Evolutionary conservation across 2,888 invertebrate species (phyloP).

Genomic region (Agrochola circellaris): DNA sequence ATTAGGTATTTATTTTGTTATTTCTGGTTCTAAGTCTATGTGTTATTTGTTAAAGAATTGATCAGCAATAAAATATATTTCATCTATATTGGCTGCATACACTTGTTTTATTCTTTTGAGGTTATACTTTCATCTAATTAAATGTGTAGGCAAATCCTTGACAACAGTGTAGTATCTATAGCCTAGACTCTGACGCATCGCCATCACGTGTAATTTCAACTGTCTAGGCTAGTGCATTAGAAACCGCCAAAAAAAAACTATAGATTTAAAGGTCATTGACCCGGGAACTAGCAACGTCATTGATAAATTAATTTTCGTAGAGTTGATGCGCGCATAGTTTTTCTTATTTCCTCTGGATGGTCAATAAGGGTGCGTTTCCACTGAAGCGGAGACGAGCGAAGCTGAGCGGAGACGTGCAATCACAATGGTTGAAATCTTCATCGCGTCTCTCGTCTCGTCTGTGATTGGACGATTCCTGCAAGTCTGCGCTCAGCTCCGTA

Average conservation of each 20-base stretch:
- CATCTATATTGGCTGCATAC: conserved; percentile 80
- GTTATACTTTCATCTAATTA: conserved; percentile 16
- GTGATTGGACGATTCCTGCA: too few species aligned
- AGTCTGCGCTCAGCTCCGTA: too few species aligned
- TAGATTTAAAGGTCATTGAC: conserved; percentile 42
- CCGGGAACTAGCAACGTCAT: conserved; percentile 37
- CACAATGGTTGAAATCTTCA: too few species aligned
- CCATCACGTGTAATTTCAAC: neutral
- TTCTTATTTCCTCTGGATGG: conserved; percentile 47
- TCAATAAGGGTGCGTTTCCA: too few species aligned
- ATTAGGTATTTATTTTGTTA: conserved; percentile 90
- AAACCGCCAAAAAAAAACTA: conserved; percentile 26
- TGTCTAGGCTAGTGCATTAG: conserved; percentile 32
- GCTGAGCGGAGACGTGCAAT: too few species aligned
- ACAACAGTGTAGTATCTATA: neutral
- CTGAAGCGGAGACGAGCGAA: too few species aligned
- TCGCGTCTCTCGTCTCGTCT: too few species aligned
- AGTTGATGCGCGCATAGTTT: conserved; percentile 40
- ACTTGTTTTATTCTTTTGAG: conserved; percentile 73
- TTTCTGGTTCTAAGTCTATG: conserved; percentile 88
- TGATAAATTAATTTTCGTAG: conserved; percentile 29
- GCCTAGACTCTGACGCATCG: conserved; percentile 25
- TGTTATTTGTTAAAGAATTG: conserved; percentile 88
- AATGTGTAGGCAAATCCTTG: neutral
- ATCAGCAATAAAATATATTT: conserved; percentile 89